phyloP scores from a whole-genome alignment of 2,113 vertebrate species.

The Naja naja region DNA sequence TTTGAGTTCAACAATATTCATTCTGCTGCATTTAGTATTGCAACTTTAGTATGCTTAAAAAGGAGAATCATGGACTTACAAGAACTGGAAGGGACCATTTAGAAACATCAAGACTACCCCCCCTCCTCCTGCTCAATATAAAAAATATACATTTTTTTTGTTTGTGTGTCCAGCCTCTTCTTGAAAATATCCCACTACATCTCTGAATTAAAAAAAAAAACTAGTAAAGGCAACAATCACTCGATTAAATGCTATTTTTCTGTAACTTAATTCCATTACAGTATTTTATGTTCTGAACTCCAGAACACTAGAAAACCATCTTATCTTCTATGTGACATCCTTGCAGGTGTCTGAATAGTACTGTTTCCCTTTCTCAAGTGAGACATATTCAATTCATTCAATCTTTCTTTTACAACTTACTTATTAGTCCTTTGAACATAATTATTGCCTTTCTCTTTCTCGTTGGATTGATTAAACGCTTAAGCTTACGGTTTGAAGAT shows the following conservation, averaged over 20 bases:
- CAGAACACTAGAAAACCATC: neutral
- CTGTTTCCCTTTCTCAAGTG: neutral
- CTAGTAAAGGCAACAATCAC: no score
- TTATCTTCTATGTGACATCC: neutral
- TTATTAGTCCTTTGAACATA: neutral
- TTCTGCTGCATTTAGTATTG: neutral
- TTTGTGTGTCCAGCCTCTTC: neutral
- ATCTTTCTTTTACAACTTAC: neutral
- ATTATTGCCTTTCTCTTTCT: no score
- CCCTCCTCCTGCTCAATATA: neutral
- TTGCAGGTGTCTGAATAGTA: neutral
- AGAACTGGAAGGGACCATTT: neutral
- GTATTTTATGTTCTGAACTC: neutral
- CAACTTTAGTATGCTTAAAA: neutral
- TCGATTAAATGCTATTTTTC: neutral
- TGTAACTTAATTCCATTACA: neutral
- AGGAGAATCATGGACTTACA: neutral
- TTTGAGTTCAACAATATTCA: neutral
- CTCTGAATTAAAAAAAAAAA: neutral
- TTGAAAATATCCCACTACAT: neutral
- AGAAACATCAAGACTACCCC: neutral
- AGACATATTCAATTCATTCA: neutral
- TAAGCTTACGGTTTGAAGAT: no score
- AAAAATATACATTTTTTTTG: neutral
- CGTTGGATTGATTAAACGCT: no score